These are phyloP conservation scores for Albula glossodonta DNA, from an alignment of 2,113 vertebrate species.

Conservation along the genomic window DNA sequence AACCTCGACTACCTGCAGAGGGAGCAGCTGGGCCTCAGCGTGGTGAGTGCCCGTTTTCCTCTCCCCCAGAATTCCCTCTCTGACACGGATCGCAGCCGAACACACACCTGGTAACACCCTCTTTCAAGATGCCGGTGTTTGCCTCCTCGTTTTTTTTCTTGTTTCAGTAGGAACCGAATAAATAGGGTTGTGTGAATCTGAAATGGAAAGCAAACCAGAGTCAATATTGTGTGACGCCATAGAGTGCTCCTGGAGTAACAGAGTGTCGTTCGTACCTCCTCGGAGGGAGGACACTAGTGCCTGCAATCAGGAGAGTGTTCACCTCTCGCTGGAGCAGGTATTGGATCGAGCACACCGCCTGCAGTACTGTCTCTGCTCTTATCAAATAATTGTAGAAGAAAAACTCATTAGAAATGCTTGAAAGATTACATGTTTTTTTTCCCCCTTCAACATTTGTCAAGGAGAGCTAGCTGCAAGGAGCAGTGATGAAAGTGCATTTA, in stretches of 20 bases:
- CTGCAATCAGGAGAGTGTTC: constrained; percentile 51
- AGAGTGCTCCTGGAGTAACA: neutral
- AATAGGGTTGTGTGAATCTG: neutral
- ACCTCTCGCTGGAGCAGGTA: constrained; percentile 60
- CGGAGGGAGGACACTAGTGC: neutral
- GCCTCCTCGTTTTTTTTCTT: neutral
- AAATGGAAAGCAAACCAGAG: neutral
- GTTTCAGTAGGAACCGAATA: too few species aligned
- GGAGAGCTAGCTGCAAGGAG: constrained; percentile 60
- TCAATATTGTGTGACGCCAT: neutral
- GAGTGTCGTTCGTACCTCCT: neutral
- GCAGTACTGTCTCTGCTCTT: constrained; percentile 72
- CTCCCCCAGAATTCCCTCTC: neutral
- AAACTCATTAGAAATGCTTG: constrained; percentile 82
- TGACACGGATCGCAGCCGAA: neutral
- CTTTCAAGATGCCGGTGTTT: too few species aligned
- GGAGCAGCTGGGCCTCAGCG: constrained; percentile 88
- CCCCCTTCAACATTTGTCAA: constrained; percentile 68
- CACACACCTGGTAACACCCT: too few species aligned
- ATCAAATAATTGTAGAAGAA: constrained; percentile 82
- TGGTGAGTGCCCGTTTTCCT: constrained; percentile 76
- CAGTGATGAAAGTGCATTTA: constrained; percentile 63
- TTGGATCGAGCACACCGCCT: constrained; percentile 70
- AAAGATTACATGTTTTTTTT: constrained; percentile 71
- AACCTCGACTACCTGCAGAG: constrained; percentile 88